Conservation (phyloP, 2,888 invertebrate genomes). For the Rhagonycha lutea region DNA sequence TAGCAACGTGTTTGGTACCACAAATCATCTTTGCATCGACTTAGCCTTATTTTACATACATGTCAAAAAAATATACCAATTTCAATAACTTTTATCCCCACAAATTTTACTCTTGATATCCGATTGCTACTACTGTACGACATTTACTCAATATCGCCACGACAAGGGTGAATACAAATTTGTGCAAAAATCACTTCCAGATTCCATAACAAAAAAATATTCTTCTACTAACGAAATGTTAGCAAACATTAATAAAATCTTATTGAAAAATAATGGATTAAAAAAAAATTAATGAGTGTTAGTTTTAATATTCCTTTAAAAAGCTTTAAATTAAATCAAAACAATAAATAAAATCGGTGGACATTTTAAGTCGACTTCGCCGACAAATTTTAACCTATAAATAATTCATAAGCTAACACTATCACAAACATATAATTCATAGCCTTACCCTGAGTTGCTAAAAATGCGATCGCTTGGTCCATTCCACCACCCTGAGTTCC, state of each 20-base stretch:
- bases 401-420: constrained; percentile 42
- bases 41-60: background rate
- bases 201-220: background rate
- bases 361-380: constrained; percentile 4
- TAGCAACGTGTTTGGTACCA: background rate
- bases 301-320: background rate
- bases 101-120: background rate
- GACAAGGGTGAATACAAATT: background rate
- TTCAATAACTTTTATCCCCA: background rate
- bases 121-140: background rate
- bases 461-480: constrained; percentile 98
- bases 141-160: background rate
- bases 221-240: background rate
- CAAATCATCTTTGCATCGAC: background rate
- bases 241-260: background rate
- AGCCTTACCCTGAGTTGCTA: constrained; percentile 72
- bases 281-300: background rate
- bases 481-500: constrained; percentile 99
- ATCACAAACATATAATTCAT: constrained; percentile 35
- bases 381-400: constrained; percentile 32
- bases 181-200: background rate
- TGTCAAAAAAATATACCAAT: background rate
- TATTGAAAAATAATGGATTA: background rate
- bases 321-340: background rate
- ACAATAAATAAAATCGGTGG: constrained; percentile 5